Base-by-base conservation (phyloP, 2,797 vertebrate species). In the Chelon auratus region DNA sequence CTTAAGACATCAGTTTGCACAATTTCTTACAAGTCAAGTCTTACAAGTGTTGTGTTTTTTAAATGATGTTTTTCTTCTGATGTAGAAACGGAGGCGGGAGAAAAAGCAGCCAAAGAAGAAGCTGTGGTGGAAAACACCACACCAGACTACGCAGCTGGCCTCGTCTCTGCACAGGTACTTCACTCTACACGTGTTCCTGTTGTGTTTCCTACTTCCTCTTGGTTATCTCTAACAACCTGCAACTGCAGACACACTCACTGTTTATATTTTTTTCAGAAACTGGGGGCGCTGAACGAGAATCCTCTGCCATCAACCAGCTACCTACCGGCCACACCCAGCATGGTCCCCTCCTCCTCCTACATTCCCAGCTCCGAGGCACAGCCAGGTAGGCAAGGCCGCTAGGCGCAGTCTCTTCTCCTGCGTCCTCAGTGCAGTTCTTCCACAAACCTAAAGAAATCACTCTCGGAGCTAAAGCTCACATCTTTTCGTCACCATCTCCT, bases 221-320 rank as follows among this genome's bases (percentile, higher is more conserved):
- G 10, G 0, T 1, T 20, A 12, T 40, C 8, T 12, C 1, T 9
- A 39, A 37, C 30, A 18, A 36, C 4, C 4, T 17, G 43, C 1
- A 17, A 3, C 24, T 45, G 51, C 20, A 39, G 2, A 40, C 11
- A 48, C 9, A 4, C 9, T 24, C 11, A 5, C 1, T 39, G 0
- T 51, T 63, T 52, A 58, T 26, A 67, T 48, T 26, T 67, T 48
- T 73, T 26, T 37, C 84, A 99, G 98, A 99, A 99, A 98, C 94
- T 99, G 14, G 96, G 97, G 80, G 91, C 97, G 0, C 83, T 99
- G 82, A 99, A 95, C 5, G 98, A 99, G 89, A 96, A 96, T 9
- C 95, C 96, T 2, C 93, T 99, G 59, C 97, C 98, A 0, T 99
- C 97, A 24, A 99, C 97, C 4, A 99, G 98, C 85, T 99, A 99